Conservation (phyloP, 2,888 invertebrate genomes). For the Pherbina coryleti region DNA sequence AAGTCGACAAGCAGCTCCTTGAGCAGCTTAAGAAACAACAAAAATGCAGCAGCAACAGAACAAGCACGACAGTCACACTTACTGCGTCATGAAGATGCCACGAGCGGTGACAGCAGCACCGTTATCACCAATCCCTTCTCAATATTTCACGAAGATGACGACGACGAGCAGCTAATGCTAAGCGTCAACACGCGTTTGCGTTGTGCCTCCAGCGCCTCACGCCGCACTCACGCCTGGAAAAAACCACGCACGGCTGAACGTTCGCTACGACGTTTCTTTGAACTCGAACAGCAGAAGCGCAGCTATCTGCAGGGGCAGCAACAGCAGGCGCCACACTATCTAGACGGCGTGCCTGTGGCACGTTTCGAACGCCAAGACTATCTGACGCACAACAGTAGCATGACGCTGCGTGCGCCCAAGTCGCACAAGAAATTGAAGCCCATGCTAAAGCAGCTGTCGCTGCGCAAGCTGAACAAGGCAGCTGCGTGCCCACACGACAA, state of each 20-base stretch:
- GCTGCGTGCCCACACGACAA: slow-evolving; percentile 35
- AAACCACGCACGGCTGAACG: slow-evolving; percentile 54
- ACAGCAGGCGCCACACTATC: slow-evolving; percentile 40
- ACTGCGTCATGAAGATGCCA: slow-evolving; percentile 34
- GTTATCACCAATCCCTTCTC: slow-evolving; percentile 69
- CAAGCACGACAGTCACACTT: background rate
- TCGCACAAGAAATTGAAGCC: slow-evolving; percentile 13
- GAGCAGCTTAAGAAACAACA: slow-evolving; percentile 52
- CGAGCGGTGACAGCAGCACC: slow-evolving; percentile 59
- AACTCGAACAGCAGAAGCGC: slow-evolving; percentile 44
- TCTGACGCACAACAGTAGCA: slow-evolving; percentile 43
- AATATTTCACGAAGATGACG: slow-evolving; percentile 64
- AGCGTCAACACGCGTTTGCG: slow-evolving; percentile 59
- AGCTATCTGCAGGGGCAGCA: slow-evolving; percentile 15
- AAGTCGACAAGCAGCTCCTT: slow-evolving; percentile 57
- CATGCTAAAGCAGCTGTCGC: slow-evolving; percentile 62
- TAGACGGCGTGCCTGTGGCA: slow-evolving; percentile 58
- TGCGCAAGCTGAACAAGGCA: slow-evolving; percentile 55
- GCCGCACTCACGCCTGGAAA: slow-evolving; percentile 42
- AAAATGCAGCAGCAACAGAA: background rate
- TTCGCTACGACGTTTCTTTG: slow-evolving; percentile 58
- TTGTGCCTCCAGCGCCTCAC: slow-evolving; percentile 50
- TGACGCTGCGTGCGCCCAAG: slow-evolving; percentile 45
- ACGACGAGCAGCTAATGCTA: slow-evolving; percentile 54
- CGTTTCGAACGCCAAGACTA: slow-evolving; percentile 67